These are phyloP conservation scores for Metallyticus violacea DNA, from an alignment of 2,888 invertebrate genomes.

Conservation along the genomic window DNA sequence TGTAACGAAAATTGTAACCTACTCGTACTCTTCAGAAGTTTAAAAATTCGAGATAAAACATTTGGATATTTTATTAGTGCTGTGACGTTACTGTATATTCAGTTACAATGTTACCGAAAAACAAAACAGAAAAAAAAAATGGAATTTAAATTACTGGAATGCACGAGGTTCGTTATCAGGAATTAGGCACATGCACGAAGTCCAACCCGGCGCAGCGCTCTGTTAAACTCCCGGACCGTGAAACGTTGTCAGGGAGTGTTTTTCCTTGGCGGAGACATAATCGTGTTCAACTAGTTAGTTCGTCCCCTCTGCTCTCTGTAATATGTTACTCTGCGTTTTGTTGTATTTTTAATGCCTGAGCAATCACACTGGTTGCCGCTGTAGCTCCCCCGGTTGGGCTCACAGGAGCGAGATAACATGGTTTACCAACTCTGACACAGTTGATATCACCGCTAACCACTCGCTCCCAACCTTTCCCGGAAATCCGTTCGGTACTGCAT, in stretches of 20 bases:
- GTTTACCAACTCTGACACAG: not conserved
- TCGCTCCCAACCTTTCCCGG: not conserved
- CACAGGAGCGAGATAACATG: conserved; percentile 8
- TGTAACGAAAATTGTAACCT: no score
- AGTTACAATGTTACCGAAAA: no score
- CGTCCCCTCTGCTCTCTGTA: not conserved
- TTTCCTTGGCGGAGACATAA: not conserved
- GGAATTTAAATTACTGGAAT: not conserved
- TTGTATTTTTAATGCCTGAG: conserved; percentile 14
- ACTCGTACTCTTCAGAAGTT: no score
- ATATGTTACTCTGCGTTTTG: not conserved
- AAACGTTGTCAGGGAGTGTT: not conserved
- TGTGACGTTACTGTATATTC: no score
- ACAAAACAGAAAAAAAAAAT: no score
- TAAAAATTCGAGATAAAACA: no score
- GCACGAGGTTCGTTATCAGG: not conserved
- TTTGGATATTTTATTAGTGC: no score
- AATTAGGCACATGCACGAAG: not conserved
- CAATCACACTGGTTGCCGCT: conserved; percentile 14
- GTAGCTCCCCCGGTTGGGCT: not conserved
- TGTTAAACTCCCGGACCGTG: not conserved
- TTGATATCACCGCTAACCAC: not conserved
- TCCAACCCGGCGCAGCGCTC: no score
- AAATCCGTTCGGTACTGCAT: no score
- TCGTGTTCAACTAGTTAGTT: not conserved